phyloP scores from a whole-genome alignment of 2,113 vertebrate genomes.

The Gadus macrocephalus region DNA sequence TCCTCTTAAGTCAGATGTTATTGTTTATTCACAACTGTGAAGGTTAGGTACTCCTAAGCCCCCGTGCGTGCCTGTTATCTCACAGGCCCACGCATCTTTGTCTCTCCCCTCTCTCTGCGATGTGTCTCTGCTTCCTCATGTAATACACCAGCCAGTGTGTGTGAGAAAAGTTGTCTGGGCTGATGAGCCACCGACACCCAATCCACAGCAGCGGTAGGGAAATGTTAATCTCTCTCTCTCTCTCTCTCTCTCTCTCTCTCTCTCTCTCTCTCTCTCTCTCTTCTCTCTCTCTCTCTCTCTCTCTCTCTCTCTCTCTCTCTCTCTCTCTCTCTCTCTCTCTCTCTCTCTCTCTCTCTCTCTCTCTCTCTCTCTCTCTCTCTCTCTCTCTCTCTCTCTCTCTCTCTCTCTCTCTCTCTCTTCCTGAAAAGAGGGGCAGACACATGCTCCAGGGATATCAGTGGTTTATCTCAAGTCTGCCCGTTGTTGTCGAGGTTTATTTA shows the following conservation, averaged over 20 bases:
- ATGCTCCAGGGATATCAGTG: slow-evolving; percentile 62
- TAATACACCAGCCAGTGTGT: slow-evolving; percentile 60
- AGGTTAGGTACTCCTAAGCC: slow-evolving; percentile 80
- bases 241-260: no score
- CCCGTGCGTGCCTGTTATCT: slow-evolving; percentile 73
- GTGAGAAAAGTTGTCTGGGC: slow-evolving; percentile 75
- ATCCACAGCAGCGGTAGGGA: slow-evolving; percentile 62
- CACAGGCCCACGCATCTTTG: slow-evolving; percentile 74
- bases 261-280: no score
- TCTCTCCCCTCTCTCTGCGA: slow-evolving; percentile 71
- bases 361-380: slow-evolving; percentile 66
- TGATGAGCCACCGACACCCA: slow-evolving; percentile 69
- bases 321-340: no score
- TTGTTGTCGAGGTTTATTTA: slow-evolving; percentile 29
- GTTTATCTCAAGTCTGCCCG: slow-evolving; percentile 50
- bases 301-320: no score
- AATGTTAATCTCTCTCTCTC: slow-evolving; percentile 66
- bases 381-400: slow-evolving; percentile 30
- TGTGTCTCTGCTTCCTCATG: slow-evolving; percentile 64
- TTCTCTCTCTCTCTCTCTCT: slow-evolving; percentile 60
- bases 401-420: background rate
- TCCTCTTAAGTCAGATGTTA: slow-evolving; percentile 82
- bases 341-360: slow-evolving; percentile 58
- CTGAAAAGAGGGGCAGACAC: slow-evolving; percentile 62
- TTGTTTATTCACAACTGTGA: slow-evolving; percentile 77